phyloP scores from a whole-genome alignment of 1,140 invertebrate species.

The Orchesella cincta region DNA sequence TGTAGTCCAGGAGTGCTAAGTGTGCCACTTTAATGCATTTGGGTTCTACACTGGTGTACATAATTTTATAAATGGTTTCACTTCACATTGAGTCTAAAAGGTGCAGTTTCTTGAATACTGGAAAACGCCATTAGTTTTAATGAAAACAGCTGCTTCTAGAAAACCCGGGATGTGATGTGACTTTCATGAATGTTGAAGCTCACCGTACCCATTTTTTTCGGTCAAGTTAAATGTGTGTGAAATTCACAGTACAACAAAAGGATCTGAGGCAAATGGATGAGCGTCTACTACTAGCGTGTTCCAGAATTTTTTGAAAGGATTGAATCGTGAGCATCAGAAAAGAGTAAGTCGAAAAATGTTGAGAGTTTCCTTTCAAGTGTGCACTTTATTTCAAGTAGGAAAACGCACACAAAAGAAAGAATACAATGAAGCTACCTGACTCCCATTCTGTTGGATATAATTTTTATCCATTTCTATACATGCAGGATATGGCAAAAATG shows the following conservation, averaged over 20 bases:
- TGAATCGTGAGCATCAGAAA: neutral
- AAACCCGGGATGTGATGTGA: neutral
- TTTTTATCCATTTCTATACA: conserved; percentile 3
- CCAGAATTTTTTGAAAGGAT: neutral
- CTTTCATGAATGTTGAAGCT: neutral
- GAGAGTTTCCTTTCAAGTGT: neutral
- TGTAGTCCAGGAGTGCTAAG: no score
- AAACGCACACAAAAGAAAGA: neutral
- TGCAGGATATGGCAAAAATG: neutral
- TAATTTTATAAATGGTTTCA: conserved; percentile 7
- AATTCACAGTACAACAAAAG: neutral
- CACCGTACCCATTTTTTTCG: neutral
- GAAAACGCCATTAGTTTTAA: conserved; percentile 19
- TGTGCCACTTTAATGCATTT: no score
- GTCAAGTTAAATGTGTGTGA: neutral
- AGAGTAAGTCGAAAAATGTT: neutral
- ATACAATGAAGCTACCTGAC: neutral
- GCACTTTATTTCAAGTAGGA: neutral
- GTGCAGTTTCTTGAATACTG: neutral
- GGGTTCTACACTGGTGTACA: no score
- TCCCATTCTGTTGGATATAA: neutral
- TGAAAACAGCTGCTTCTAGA: neutral
- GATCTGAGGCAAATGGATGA: neutral
- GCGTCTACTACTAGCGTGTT: neutral
- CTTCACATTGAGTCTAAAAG: neutral